A percentile compares a stretch with the other conserved stretches of the same genome.
These are phyloP conservation scores for Nebria salina DNA, from an alignment of 2,888 invertebrate genomes.

Conservation along the genomic window DNA sequence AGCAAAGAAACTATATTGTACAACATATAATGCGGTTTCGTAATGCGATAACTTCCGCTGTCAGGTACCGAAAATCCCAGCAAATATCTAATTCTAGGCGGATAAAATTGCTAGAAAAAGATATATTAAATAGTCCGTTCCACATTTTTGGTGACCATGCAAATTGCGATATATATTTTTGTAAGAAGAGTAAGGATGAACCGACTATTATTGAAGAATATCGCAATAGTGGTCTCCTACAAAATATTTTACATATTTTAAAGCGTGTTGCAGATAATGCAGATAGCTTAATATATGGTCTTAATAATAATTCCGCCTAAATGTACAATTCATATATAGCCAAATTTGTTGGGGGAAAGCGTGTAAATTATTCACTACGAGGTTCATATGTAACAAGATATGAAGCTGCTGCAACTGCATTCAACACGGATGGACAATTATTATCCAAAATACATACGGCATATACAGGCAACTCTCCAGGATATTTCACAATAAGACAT, in stretches of 20 bases:
- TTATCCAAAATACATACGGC: background rate
- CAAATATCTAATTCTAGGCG: too few species aligned
- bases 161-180: background rate
- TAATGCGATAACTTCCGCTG: too few species aligned
- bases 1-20: too few species aligned
- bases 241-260: constrained; percentile 22
- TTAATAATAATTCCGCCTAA: constrained; percentile 32
- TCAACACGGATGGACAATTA: too few species aligned
- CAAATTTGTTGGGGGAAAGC: constrained; percentile 25
- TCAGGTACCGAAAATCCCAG: too few species aligned
- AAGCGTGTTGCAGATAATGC: constrained; percentile 13
- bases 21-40: too few species aligned
- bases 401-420: background rate
- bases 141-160: too few species aligned
- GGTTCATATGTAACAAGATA: background rate
- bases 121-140: too few species aligned
- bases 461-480: background rate
- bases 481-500: background rate
- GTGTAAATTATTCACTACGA: constrained; percentile 16
- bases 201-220: constrained; percentile 22
- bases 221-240: constrained; percentile 15
- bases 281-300: constrained; percentile 25
- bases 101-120: too few species aligned
- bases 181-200: background rate
- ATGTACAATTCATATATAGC: constrained; percentile 33